phyloP scores from a whole-genome alignment of 2,797 vertebrate species.

The Scolopax rusticola region DNA sequence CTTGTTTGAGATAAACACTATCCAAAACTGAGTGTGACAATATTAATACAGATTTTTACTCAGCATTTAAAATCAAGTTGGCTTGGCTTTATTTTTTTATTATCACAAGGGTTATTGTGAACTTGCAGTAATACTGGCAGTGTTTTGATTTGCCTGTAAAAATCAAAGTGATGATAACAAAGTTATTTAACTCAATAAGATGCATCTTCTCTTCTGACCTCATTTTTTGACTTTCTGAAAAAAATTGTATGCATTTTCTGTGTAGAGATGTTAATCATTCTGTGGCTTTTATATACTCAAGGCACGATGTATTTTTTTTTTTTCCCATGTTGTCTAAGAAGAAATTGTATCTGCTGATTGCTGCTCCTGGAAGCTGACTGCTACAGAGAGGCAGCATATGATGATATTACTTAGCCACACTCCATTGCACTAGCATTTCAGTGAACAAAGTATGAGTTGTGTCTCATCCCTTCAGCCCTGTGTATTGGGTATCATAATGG shows the following conservation, averaged over 20 bases:
- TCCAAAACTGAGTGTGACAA: background rate
- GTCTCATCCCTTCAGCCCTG: constrained; percentile 3
- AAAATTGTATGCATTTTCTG: background rate
- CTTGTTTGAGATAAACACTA: background rate
- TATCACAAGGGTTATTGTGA: background rate
- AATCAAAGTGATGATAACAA: background rate
- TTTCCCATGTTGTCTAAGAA: background rate
- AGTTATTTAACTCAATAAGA: background rate
- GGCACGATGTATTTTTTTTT: background rate
- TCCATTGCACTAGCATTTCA: background rate
- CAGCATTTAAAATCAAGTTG: background rate
- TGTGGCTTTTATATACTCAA: background rate
- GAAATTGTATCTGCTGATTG: background rate
- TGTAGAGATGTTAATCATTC: background rate
- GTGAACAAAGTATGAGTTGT: background rate
- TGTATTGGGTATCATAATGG: background rate
- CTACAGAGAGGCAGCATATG: background rate
- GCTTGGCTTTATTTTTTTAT: background rate
- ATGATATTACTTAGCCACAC: background rate
- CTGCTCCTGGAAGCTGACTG: background rate
- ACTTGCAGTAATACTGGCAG: background rate
- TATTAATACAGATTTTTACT: background rate
- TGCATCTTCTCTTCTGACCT: background rate
- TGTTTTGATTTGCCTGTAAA: background rate
- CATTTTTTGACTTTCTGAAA: background rate